A percentile compares a stretch with the other conserved stretches of the same genome.
Evolutionary conservation across 2,888 invertebrate species (phyloP).

Genomic region (Tigriopus californicus): DNA sequence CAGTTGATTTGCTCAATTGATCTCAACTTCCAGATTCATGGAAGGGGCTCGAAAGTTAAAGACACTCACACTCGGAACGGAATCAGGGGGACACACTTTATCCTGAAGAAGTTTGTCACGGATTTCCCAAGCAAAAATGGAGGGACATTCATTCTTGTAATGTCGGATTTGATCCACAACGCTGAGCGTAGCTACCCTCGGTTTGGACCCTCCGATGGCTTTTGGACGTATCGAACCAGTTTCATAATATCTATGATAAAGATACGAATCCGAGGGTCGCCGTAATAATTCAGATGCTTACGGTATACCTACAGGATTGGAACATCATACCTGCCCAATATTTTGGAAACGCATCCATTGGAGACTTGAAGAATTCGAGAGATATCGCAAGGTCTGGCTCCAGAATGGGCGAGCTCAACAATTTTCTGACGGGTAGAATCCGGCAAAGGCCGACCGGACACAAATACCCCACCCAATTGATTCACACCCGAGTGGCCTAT

Average conservation of each 20-base stretch:
- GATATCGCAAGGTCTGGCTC: constrained; percentile 93
- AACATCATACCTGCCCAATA: constrained; percentile 60
- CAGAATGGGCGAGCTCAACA: constrained; percentile 78
- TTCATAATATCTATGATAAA: constrained; percentile 13
- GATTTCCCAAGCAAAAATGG: constrained; percentile 16
- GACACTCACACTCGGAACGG: constrained; percentile 7
- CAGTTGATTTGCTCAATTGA: too few relatives aligned
- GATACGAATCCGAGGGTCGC: too few relatives aligned
- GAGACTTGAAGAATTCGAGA: constrained; percentile 92
- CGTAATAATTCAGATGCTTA: too few relatives aligned
- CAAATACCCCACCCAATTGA: constrained; percentile 94
- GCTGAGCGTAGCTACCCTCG: constrained; percentile 8
- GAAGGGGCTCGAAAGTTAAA: background rate
- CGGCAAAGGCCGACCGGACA: constrained; percentile 83
- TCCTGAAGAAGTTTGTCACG: constrained; percentile 5
- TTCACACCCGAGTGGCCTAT: constrained; percentile 92
- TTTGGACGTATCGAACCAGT: constrained; percentile 15
- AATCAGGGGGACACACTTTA: background rate
- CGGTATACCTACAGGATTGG: too few relatives aligned
- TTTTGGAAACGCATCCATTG: constrained; percentile 96
- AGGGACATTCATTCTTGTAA: constrained; percentile 13
- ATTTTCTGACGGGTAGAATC: constrained; percentile 94
- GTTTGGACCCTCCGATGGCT: constrained; percentile 16
- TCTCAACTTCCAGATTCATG: too few relatives aligned
- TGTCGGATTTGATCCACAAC: constrained; percentile 5